Base-by-base conservation (phyloP, 1,140 invertebrate species). In the Drosophila parvula region DNA sequence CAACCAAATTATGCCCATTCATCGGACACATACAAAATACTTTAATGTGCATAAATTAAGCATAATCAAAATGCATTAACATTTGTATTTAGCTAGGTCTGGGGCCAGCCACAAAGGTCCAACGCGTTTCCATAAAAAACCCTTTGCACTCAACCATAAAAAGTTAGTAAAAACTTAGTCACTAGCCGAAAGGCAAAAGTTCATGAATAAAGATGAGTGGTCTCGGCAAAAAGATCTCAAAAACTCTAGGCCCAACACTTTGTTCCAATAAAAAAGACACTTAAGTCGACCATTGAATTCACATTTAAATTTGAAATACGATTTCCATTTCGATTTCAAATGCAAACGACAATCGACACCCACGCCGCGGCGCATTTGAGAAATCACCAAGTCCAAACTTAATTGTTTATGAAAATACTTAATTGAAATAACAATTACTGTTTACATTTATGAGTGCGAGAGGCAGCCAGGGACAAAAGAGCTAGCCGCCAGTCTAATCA, bases 61-160 rank as follows among this genome's bases (percentile, higher is more conserved):
- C 73, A 78, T 80, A 83, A 88, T 80, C 79, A 83, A 89, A 88
- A 80, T 88, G 83, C 83, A 88, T 89, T 89, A 83, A 83, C 83
- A 73, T 89, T 83, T 80, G 76, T 22, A 22, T 77, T 78, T 86
- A 88, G 79, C 73, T 79, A 67, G 47, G 76, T 51, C 38, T 73
- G 75, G 75, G 69, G 74, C 75, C 47, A 64, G 50, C 30, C 34
- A 12, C 34, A 22, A 22, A 22, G 22, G 22, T 22, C 22, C 22
- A 22, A 22, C 22, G 22, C 22, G 22, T 22, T 22, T 22, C 22
- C 22, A 63, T 34, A 63, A 34, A 34, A 34, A 51, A 18, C 50
- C 30, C 32, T 51, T 48, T 61, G 30, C 32, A 56, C 40, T 74
- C 18, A 56, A 47, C 38, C 32, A 44, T 28, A 58, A 64, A 78